Evolutionary conservation across 2,797 vertebrate genomes (phyloP), one percentile per base, ranked within the genome.

Genomic region (Capromys pilorides): DNA sequence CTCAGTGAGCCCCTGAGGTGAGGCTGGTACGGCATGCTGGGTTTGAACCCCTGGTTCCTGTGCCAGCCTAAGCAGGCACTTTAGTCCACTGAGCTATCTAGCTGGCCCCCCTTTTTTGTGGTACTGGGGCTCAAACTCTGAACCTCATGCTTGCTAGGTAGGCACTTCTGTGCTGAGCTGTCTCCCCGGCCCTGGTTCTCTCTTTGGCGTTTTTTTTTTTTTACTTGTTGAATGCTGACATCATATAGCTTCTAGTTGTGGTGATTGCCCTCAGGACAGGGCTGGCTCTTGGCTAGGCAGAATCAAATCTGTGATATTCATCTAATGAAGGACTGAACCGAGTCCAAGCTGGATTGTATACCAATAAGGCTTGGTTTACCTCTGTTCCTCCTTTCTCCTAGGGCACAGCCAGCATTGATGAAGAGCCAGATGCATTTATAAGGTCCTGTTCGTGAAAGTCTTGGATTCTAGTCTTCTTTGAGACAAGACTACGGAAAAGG

Each of bases 401-500:
- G 49, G 26, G 18, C 36, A n/a, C 4, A 67, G 18, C 31, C 77
- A 62, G 88, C 6, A 7, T 45, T 78, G 81, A 18, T 6, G 51
- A 81, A 90, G 51, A 87, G 21, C 45, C n/a, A 5, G 10, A 0
- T n/a, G n/a, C 41, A 21, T 54, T 91, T 66, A 5, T 62, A 36
- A 4, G 3, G 5, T 14, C 21, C 4, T 19, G 26, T 95, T 19
- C 26, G 26, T 26, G 49, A 19, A 16, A 51, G 77, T 77, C 41
- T 75, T 88, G 39, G 91, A 85, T 88, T 93, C 54, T 93, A 78
- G 73, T 85, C 39, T 77, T 89, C 19, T 87, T 62, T 22, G 61
- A 24, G n/a, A 36, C 4, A 81, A 39, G 10, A 69, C 14, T 62
- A 36, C 6, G 33, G 36, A 86, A 80, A 66, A 62, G 66, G 51